Conservation (phyloP, 2,888 invertebrate genomes). For the Xylophagus ater region DNA sequence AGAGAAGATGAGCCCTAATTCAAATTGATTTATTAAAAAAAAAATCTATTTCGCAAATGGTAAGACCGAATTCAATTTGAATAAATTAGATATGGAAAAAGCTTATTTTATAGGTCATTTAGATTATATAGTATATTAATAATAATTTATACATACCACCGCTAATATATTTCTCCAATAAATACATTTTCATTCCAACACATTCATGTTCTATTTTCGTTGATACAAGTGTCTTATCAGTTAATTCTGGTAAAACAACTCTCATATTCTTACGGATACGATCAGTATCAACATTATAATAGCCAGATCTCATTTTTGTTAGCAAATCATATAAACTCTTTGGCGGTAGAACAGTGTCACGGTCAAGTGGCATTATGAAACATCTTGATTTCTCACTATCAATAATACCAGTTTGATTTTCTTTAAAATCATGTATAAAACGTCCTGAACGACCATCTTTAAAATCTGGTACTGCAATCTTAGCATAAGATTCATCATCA, state of each 20-base stretch:
- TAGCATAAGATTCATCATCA: conserved; percentile 61
- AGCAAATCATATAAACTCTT: conserved; percentile 67
- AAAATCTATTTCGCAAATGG: too few relatives aligned
- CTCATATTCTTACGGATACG: conserved; percentile 65
- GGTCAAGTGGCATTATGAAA: conserved; percentile 83
- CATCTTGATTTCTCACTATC: conserved; percentile 66
- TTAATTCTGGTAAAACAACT: conserved; percentile 59
- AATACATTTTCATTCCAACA: conserved; percentile 56
- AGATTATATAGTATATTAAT: too few relatives aligned
- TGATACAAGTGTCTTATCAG: conserved; percentile 52
- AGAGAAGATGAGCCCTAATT: too few relatives aligned
- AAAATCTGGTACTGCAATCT: conserved; percentile 77
- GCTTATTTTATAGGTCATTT: too few relatives aligned
- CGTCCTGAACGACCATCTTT: conserved; percentile 68
- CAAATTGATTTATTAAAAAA: too few relatives aligned
- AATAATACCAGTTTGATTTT: conserved; percentile 62
- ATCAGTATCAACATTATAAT: conserved; percentile 71
- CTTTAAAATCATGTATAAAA: conserved; percentile 86
- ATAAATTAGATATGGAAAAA: too few relatives aligned
- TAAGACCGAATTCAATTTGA: too few relatives aligned
- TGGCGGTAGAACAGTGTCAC: conserved; percentile 64
- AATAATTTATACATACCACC: conserved; percentile 54
- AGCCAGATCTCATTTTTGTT: conserved; percentile 65
- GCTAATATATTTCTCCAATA: conserved; percentile 53
- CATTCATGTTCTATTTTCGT: conserved; percentile 62